Conservation (phyloP, 2,797 vertebrate genomes). For the Miichthys miiuy region DNA sequence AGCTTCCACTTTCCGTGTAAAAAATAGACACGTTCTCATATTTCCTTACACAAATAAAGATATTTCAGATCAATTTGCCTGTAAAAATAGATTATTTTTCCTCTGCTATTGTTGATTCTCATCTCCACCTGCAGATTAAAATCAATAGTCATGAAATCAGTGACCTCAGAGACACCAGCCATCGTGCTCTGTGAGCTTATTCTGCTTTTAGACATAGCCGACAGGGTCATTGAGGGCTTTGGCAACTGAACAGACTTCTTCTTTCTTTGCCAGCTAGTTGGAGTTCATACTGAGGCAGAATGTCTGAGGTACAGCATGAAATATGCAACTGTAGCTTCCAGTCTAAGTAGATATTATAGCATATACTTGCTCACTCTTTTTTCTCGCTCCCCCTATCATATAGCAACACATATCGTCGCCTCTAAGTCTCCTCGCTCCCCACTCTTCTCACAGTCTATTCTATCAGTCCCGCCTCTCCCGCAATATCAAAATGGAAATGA, state of each 20-base stretch:
- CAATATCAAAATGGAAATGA: conserved; percentile 85
- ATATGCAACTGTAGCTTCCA: conserved; percentile 32
- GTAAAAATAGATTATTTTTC: neutral
- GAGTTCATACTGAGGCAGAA: conserved; percentile 18
- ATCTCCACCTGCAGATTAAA: conserved; percentile 16
- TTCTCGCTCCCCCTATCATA: conserved; percentile 7
- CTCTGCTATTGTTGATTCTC: neutral
- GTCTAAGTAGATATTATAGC: conserved; percentile 39
- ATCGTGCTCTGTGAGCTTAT: conserved; percentile 1
- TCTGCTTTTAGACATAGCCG: neutral
- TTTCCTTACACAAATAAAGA: neutral
- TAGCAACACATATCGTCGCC: conserved; percentile 33
- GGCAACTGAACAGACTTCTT: conserved; percentile 7
- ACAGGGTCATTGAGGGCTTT: conserved; percentile 1
- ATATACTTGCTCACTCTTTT: neutral
- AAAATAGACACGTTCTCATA: neutral
- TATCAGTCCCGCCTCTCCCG: conserved; percentile 60
- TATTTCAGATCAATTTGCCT: no score
- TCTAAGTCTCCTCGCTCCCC: conserved; percentile 32
- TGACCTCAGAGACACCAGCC: conserved; percentile 15
- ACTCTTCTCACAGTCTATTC: conserved; percentile 57
- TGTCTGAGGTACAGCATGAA: conserved; percentile 31
- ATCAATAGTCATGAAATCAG: conserved; percentile 5
- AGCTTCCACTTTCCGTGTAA: neutral
- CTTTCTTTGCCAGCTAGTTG: conserved; percentile 1